Evolutionary conservation across 2,888 invertebrate genomes (phyloP), one percentile per base, ranked within the genome.

Genomic region (Glaucopsyche alexis): DNA sequence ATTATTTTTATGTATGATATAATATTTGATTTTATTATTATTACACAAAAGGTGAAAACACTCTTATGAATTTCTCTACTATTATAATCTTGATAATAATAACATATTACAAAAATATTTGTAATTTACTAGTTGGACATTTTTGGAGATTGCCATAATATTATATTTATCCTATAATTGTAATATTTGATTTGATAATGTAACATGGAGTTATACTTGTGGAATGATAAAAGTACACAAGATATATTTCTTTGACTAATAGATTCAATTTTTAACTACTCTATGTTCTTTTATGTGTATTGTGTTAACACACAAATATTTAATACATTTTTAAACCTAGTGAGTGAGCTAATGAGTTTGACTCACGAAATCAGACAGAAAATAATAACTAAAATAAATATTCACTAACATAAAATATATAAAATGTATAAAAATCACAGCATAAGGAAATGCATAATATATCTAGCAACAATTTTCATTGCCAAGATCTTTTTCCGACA

Each of bases 381-480:
- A 38, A 38, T 14, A 60, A 16, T 45, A 42, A 60, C 29, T 60
- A 42, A 45, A 67, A 67, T 42, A 42, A 67, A 67, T 67, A 67
- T 60, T 19, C 4, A 67, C 19, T 45, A 19, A 67, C 9, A 45
- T 67, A n/a, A 66, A n/a, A n/a, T n/a, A 42, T 66, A 66, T 66
- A 67, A 66, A 45, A 69, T 29, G 13, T 29, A 69, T 69, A 79
- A 70, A 73, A 60, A 73, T 73, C 73, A 73, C 73, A 73, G 73
- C 40, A 47, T 38, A 40, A 73, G 16, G 47, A 45, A 73, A 72
- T 67, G 40, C 29, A 67, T 19, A 38, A 42, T 52, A 55, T 19
- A 55, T 1, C 29, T 29, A 19, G 19, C 19, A 19, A 55, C 55
- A 55, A 55, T 55, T 55, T 55, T 11, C 55, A 60, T 29, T 14